phyloP scores from a whole-genome alignment of 2,113 vertebrate genomes.

The Chionodraco myersi region DNA sequence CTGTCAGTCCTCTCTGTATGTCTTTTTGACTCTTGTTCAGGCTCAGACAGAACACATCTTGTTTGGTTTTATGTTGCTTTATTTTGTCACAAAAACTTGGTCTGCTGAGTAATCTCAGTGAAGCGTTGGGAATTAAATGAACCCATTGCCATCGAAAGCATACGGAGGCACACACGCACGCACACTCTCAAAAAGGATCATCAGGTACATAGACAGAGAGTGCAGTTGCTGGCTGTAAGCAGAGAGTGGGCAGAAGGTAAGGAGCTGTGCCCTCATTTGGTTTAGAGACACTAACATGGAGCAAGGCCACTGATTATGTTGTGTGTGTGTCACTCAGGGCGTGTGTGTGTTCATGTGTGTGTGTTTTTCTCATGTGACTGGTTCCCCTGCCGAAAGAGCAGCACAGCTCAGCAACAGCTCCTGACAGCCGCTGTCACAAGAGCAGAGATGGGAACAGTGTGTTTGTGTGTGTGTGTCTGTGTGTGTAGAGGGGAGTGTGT shows the following conservation, averaged over 20 bases:
- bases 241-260: conserved; percentile 13
- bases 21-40: neutral
- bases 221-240: neutral
- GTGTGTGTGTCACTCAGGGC: conserved; percentile 2
- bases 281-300: too few species aligned
- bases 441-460: neutral
- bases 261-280: neutral
- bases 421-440: conserved; percentile 64
- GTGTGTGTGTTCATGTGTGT: neutral
- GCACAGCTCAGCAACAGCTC: conserved; percentile 40
- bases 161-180: conserved; percentile 14
- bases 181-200: neutral
- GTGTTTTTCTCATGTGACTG: conserved; percentile 25
- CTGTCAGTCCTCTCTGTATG: neutral
- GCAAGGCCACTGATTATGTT: too few species aligned
- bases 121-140: conserved; percentile 66
- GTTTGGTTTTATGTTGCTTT: conserved; percentile 61
- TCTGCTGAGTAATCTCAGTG: conserved; percentile 68
- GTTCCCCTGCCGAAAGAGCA: conserved; percentile 42
- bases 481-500: conserved; percentile 8
- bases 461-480: conserved; percentile 10
- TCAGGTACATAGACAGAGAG: conserved; percentile 4
- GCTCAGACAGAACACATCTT: conserved; percentile 25
- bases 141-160: conserved; percentile 60
- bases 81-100: conserved; percentile 59